Evolutionary conservation across 2,113 vertebrate genomes (phyloP).

Genomic region (Himantopus leucocephalus): DNA sequence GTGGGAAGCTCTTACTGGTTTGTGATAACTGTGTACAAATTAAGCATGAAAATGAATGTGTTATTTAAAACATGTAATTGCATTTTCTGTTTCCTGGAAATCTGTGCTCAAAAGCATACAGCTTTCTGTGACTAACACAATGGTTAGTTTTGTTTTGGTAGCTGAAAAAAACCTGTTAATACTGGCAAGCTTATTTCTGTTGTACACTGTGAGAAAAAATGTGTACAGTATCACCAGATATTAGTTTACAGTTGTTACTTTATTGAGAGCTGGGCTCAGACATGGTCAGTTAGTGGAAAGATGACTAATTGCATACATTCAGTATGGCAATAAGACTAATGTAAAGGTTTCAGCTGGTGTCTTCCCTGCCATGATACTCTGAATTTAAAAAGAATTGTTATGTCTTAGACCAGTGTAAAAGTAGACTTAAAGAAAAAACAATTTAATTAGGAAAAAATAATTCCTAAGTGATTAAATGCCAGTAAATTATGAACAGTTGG

Average conservation of each 20-base stretch:
- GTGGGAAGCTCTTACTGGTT: background rate
- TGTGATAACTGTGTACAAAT: background rate
- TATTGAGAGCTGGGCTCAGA: background rate
- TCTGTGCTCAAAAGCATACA: background rate
- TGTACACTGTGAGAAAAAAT: background rate
- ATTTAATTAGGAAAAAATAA: background rate
- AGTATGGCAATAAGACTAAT: background rate
- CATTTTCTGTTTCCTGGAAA: background rate
- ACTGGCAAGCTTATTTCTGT: background rate
- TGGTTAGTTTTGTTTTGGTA: background rate
- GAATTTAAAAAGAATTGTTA: background rate
- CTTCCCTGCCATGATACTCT: background rate
- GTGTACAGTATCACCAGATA: background rate
- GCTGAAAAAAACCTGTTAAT: fast-evolving
- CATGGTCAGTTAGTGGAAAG: background rate
- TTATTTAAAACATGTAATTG: background rate
- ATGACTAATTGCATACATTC: background rate
- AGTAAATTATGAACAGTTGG: background rate
- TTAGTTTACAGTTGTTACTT: background rate
- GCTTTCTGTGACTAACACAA: background rate
- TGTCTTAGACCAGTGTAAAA: background rate
- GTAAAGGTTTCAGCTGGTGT: background rate
- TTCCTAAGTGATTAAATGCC: background rate
- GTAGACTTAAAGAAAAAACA: background rate
- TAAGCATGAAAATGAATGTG: background rate